Base-by-base conservation (phyloP, 2,113 vertebrate species). In the Albula glossodonta region DNA sequence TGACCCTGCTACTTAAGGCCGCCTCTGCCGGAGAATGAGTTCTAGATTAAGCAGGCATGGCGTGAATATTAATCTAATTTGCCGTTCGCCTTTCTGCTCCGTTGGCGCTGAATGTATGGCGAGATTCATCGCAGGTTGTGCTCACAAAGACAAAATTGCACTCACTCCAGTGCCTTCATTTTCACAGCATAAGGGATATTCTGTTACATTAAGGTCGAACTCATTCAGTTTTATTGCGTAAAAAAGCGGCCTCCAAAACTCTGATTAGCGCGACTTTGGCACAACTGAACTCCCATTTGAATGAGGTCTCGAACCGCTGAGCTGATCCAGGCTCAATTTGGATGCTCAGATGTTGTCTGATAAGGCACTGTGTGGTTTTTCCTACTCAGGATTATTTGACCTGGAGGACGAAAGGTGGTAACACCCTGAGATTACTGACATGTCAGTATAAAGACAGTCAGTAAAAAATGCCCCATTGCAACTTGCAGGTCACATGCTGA, bases 91-190 rank as follows among this genome's bases (percentile, higher is more conserved):
- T 74, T 74, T 74, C 70, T 74, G 70, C 70, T 74, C n/a, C 9
- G 25, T 22, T 74, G 70, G 70, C 22, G 19, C 70, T 10, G 70
- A 25, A 74, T 74, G 70, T 74, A 74, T 74, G 31, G 70, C n/a
- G 9, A 74, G 70, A 74, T 74, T 74, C 70, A 74, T 74, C 2
- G 70, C 70, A 31, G 70, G 70, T 74, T 74, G 10, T 22, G 31
- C 25, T 31, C 70, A 74, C 70, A n/a, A 74, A 74, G 22, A 31
- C 70, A 74, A 74, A 74, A 74, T 74, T 31, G 19, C 70, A n/a
- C 70, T 74, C 70, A 74, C 17, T 74, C 70, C 70, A 74, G 70
- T 74, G 70, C 70, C 25, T 74, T 74, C 70, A 74, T 74, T 74
- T 66, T 10, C 70, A 25, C 5, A 74, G 70, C 70, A 74, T 74